Percentiles rank a stretch among this genome's conserved stretches.
These are phyloP conservation scores for Protosalanx chinensis DNA, from an alignment of 2,797 vertebrate genomes.

Conservation along the genomic window DNA sequence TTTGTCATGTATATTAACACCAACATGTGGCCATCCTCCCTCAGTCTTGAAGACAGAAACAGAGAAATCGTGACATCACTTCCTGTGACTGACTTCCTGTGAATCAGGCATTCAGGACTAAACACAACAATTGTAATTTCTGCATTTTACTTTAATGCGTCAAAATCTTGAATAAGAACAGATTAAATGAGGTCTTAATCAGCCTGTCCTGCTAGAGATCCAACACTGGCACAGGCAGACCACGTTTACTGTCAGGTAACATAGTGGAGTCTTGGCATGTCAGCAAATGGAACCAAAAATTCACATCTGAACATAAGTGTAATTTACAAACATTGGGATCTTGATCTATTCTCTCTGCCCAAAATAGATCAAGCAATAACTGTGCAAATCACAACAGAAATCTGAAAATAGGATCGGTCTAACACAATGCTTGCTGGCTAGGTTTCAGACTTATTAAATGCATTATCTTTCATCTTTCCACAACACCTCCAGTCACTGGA, in stretches of 20 bases:
- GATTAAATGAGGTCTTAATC: neutral
- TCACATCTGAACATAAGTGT: neutral
- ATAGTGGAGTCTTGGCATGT: neutral
- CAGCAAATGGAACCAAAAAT: neutral
- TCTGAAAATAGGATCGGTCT: neutral
- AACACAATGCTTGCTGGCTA: neutral
- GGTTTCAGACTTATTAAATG: neutral
- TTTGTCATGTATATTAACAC: neutral
- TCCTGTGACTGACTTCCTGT: slow-evolving; percentile 11
- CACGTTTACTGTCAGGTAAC: neutral
- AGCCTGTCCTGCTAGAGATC: neutral
- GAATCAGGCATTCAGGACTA: neutral
- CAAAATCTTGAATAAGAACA: neutral
- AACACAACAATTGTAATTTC: neutral
- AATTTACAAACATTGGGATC: neutral
- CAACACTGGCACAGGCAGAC: neutral
- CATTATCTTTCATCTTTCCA: slow-evolving; percentile 21
- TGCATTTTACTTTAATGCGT: slow-evolving; percentile 2
- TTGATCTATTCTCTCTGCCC: neutral
- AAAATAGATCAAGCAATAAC: too few species aligned
- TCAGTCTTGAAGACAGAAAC: neutral
- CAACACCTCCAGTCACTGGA: slow-evolving; percentile 29
- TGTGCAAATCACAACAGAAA: neutral
- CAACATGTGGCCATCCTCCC: neutral
- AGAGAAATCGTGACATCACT: neutral